A percentile compares a stretch with the other conserved stretches of the same genome.
These are phyloP conservation scores for Notodonta ziczac DNA, from an alignment of 2,888 invertebrate species.

Conservation along the genomic window DNA sequence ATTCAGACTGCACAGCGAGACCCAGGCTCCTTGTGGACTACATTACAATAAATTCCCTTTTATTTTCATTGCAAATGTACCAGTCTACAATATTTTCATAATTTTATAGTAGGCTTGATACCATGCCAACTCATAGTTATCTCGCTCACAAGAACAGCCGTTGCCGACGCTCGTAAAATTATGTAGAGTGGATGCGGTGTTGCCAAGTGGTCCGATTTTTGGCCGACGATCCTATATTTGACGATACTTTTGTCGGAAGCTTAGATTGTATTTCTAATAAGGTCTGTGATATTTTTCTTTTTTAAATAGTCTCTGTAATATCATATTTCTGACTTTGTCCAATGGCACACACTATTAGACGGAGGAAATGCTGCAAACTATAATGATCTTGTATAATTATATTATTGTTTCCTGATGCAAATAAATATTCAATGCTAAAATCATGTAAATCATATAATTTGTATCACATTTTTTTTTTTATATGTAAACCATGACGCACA, in stretches of 20 bases:
- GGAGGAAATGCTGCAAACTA: not conserved
- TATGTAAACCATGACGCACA: no score
- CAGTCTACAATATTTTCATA: constrained; percentile 51
- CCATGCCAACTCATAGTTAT: constrained; percentile 54
- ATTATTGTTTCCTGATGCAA: not conserved
- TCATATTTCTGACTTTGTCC: not conserved
- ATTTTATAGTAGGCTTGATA: constrained; percentile 54
- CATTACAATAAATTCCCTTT: constrained; percentile 47
- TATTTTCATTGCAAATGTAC: constrained; percentile 49
- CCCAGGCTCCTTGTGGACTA: constrained; percentile 21
- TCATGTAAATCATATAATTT: not conserved
- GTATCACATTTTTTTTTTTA: no score
- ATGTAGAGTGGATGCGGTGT: constrained; percentile 40
- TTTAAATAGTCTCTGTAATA: not conserved
- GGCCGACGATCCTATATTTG: constrained; percentile 31
- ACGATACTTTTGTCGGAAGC: constrained; percentile 12
- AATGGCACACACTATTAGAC: not conserved
- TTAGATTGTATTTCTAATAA: constrained; percentile 5
- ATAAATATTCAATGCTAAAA: not conserved
- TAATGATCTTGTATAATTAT: not conserved
- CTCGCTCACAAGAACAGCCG: constrained; percentile 47
- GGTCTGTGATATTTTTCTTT: not conserved
- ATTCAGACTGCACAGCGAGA: constrained; percentile 13
- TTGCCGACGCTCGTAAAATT: constrained; percentile 49
- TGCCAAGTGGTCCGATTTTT: constrained; percentile 35